These are phyloP conservation scores for Apotomis betuletana DNA, from an alignment of 2,888 invertebrate species.

Conservation along the genomic window DNA sequence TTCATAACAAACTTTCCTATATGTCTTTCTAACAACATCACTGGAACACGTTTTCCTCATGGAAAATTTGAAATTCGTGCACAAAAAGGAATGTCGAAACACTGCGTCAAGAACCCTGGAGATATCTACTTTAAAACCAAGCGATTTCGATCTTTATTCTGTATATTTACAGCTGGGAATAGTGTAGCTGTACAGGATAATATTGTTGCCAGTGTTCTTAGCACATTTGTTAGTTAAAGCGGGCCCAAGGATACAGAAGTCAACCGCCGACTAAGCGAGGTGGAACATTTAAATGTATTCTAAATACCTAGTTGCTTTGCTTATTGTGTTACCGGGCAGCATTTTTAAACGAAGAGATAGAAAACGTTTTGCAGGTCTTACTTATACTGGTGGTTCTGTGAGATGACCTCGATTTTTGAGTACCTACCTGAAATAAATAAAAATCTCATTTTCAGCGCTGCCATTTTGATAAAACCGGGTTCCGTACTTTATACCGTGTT, in stretches of 20 bases:
- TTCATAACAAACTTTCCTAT: neutral
- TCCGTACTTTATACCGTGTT: no score
- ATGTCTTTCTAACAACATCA: neutral
- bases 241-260: slow-evolving; percentile 19
- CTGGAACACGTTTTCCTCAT: neutral
- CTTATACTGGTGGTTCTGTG: no score
- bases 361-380: neutral
- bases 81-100: neutral
- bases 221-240: slow-evolving; percentile 23
- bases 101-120: slow-evolving; percentile 11
- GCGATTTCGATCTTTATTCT: neutral
- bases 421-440: no score
- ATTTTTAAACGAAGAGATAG: neutral
- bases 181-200: neutral
- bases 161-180: neutral
- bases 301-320: slow-evolving; percentile 12
- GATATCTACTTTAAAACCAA: neutral
- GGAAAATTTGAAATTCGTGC: neutral
- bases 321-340: slow-evolving; percentile 14
- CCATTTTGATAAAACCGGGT: no score
- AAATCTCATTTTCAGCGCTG: no score
- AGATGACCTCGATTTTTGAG: no score
- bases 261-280: slow-evolving; percentile 10
- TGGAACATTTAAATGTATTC: slow-evolving; percentile 29
- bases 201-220: slow-evolving; percentile 20